Base-by-base conservation (phyloP, 2,113 vertebrate species). In the Alligator sinensis region DNA sequence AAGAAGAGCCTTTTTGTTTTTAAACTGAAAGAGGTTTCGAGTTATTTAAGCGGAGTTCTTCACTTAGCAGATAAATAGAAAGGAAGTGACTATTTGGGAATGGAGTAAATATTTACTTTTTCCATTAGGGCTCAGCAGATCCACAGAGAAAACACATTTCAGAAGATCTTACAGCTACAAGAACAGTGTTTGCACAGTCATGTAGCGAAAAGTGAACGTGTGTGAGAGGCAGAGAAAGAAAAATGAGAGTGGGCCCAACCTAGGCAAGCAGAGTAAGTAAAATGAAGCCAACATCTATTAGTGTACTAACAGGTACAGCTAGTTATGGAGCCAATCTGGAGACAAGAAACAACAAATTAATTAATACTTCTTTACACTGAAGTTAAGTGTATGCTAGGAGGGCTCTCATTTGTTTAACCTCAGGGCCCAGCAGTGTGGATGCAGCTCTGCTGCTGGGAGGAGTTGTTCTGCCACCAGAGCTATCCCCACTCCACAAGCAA, bases 11-110 rank as follows among this genome's bases (percentile, higher is more conserved):
- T 47, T 47, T 47, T 47, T 47, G 7, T 47, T 47, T 47, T 47
- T 47, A 47, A 47, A 47, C 34, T 9, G 47, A 47, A 47, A 47
- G 7, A 47, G 47, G 47, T 9, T 47, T 47, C 17, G 60, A 54
- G 27, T 70, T 93, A 86, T 87, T 85, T 86, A 78, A 21, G n/a
- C 70, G 11, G 85, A 91, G 77, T 74, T 15, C n/a, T 30, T 91
- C 61, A 38, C 68, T 87, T 3, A 0, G 11, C 64, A 55, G 5
- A 58, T 2, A 16, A 86, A 89, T 11, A 16, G 59, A 82, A 87
- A 24, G 38, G 80, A 93, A 91, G 24, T 1, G 4, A 95, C 58
- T 58, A 83, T 77, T 91, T 72, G 72, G 22, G 19, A 14, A 38
- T 6, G 9, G 0, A 19, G 3, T 77, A 70, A 63, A n/a, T 60